Percentiles rank a stretch among this genome's conserved stretches.
These are phyloP conservation scores for Leptodactylus fallax DNA, from an alignment of 2,797 vertebrate genomes.

Conservation along the genomic window DNA sequence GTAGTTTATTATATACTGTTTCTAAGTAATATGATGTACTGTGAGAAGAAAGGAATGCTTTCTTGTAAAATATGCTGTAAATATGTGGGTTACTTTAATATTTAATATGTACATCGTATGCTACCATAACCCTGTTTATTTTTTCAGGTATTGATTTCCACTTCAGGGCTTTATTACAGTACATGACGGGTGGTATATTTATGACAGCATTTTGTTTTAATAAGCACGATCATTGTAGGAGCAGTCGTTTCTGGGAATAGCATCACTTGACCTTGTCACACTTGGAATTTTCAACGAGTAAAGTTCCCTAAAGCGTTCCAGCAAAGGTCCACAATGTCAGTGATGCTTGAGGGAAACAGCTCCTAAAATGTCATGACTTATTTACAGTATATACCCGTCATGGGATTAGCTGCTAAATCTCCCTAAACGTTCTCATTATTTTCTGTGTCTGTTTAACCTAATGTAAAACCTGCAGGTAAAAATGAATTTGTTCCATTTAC, in stretches of 20 bases:
- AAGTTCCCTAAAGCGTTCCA: not conserved
- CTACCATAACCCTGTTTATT: slow-evolving; percentile 30
- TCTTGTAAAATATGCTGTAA: not conserved
- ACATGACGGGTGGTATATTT: slow-evolving; percentile 2
- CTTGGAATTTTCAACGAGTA: not conserved
- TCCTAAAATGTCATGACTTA: slow-evolving; percentile 6
- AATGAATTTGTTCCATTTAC: not conserved
- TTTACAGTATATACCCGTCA: not conserved
- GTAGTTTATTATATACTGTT: too few relatives aligned
- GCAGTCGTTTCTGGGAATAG: slow-evolving; percentile 5
- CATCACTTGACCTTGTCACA: slow-evolving; percentile 9
- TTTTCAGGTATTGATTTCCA: slow-evolving; percentile 22
- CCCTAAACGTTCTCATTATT: not conserved
- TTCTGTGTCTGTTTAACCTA: not conserved
- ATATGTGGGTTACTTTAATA: not conserved
- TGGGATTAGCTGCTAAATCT: not conserved
- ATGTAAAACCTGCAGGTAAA: not conserved
- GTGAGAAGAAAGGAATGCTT: not conserved
- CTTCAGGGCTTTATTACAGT: slow-evolving; percentile 8
- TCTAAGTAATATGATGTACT: not conserved
- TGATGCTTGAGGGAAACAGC: not conserved
- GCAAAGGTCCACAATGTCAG: not conserved
- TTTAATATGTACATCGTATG: not conserved
- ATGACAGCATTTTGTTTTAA: slow-evolving; percentile 8
- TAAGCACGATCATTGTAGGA: slow-evolving; percentile 1